Percentiles rank a stretch among this genome's conserved stretches.
Conservation (phyloP, 2,888 invertebrate species). For the Trissoscelio sp. region DNA sequence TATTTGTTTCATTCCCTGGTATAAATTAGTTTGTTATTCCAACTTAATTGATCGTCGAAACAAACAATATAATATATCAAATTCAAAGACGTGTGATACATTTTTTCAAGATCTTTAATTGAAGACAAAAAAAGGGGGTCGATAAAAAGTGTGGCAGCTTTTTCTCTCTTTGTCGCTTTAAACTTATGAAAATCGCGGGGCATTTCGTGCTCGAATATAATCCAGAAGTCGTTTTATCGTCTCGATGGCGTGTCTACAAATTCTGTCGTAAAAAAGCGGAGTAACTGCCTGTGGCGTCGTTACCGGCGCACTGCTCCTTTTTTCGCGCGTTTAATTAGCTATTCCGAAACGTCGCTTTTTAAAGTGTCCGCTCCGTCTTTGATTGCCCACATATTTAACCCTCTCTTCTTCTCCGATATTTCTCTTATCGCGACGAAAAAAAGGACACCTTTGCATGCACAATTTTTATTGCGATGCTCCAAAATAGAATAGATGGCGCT, state of each 20-base stretch:
- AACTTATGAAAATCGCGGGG: conserved; percentile 30
- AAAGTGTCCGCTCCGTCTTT: conserved; percentile 52
- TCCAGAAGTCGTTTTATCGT: conserved; percentile 49
- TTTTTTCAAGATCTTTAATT: no score
- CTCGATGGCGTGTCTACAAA: conserved; percentile 57
- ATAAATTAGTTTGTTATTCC: no score
- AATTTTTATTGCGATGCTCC: conserved; percentile 32
- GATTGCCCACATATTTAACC: conserved; percentile 43
- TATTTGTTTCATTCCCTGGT: no score
- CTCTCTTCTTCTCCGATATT: background rate
- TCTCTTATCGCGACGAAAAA: conserved; percentile 19
- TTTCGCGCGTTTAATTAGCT: conserved; percentile 64
- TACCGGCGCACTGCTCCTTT: conserved; percentile 51
- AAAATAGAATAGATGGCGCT: conserved; percentile 39
- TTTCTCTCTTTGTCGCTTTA: conserved; percentile 8
- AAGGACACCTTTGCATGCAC: conserved; percentile 36
- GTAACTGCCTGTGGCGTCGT: conserved; percentile 56
- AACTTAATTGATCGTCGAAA: no score
- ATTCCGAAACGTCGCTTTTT: conserved; percentile 54
- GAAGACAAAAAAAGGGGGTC: background rate
- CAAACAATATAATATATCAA: no score
- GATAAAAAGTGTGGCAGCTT: background rate
- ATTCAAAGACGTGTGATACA: no score
- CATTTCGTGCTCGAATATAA: conserved; percentile 57
- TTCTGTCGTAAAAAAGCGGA: conserved; percentile 52